Conservation (phyloP, 2,888 invertebrate genomes). For the Ceraclea dissimilis region DNA sequence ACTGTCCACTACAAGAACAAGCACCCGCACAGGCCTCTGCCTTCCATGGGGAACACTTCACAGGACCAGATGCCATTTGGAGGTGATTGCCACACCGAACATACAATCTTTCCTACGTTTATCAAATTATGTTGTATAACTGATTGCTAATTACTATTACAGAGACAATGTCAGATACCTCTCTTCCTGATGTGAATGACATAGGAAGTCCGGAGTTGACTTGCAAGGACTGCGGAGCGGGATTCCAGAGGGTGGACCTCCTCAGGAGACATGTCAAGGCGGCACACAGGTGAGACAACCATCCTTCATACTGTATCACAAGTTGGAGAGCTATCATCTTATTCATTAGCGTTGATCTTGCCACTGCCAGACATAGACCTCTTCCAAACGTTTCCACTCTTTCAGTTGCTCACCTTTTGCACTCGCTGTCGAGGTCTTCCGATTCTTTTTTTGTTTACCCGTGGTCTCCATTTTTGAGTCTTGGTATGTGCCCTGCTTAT, state of each 20-base stretch:
- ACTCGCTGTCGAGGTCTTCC: no score
- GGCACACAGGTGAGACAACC: slow-evolving; percentile 37
- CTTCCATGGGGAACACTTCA: slow-evolving; percentile 2
- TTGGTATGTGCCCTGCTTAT: no score
- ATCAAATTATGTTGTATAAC: no score
- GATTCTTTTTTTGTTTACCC: no score
- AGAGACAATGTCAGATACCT: slow-evolving; percentile 17
- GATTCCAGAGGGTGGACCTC: slow-evolving; percentile 70
- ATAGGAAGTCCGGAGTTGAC: slow-evolving; percentile 35
- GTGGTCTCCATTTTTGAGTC: no score
- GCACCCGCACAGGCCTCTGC: slow-evolving; percentile 38
- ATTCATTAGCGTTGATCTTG: neutral
- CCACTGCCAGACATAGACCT: no score
- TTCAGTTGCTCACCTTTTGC: no score
- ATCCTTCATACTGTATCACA: neutral
- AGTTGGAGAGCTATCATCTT: neutral
- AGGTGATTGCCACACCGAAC: no score
- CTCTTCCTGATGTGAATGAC: slow-evolving; percentile 12
- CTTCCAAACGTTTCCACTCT: no score
- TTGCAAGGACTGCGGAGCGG: slow-evolving; percentile 71
- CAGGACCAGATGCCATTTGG: neutral
- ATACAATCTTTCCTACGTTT: no score
- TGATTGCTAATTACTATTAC: no score
- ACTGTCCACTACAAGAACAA: slow-evolving; percentile 35
- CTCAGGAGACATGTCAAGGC: slow-evolving; percentile 61